Evolutionary conservation across 2,888 invertebrate species (phyloP).

Genomic region (Pseudoips prasinana): DNA sequence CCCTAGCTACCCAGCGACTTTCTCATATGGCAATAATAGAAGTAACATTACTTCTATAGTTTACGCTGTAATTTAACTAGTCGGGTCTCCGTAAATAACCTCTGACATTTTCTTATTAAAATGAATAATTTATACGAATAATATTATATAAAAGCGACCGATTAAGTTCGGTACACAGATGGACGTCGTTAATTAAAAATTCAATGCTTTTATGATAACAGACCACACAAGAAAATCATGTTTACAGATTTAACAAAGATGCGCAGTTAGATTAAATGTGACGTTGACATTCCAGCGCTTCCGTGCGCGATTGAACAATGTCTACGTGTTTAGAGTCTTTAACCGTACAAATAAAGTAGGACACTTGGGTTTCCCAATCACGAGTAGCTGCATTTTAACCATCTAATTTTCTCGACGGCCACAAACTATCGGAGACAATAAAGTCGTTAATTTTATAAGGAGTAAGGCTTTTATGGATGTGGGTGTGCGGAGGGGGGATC

Average conservation of each 20-base stretch:
- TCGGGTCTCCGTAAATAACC: no score
- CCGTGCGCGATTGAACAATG: slow-evolving; percentile 28
- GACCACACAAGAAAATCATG: slow-evolving; percentile 9
- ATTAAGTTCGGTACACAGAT: no score
- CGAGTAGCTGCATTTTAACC: slow-evolving; percentile 30
- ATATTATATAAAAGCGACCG: no score
- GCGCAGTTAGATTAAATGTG: not conserved
- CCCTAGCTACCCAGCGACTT: no score
- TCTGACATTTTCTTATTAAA: no score
- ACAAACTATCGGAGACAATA: slow-evolving; percentile 53
- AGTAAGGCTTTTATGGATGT: slow-evolving; percentile 37
- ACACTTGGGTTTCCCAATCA: slow-evolving; percentile 66
- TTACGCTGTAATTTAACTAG: no score
- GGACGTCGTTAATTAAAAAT: slow-evolving; percentile 5
- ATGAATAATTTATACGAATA: no score
- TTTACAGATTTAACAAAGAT: not conserved
- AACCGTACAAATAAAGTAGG: slow-evolving; percentile 33
- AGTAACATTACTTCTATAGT: no score
- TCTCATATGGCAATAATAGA: no score
- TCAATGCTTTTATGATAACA: slow-evolving; percentile 5
- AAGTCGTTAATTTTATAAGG: slow-evolving; percentile 61
- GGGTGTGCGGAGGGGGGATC: slow-evolving; percentile 56
- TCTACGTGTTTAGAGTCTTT: slow-evolving; percentile 36
- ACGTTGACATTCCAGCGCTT: slow-evolving; percentile 9
- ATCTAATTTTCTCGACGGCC: slow-evolving; percentile 48